Evolutionary conservation across 2,797 vertebrate species (phyloP).

Genomic region (Epinephelus awoara): DNA sequence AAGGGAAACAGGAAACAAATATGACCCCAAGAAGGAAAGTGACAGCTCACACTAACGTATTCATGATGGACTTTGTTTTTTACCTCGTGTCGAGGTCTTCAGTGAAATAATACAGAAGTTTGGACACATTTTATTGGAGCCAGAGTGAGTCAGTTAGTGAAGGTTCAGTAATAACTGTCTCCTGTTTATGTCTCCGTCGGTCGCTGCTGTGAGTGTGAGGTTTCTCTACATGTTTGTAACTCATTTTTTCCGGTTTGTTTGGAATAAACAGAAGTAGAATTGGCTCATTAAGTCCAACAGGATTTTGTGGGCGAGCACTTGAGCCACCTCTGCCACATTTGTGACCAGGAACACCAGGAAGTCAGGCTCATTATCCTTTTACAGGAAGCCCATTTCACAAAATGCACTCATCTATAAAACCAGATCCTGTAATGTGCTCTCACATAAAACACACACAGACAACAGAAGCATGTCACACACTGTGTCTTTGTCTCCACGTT

Average conservation of each 20-base stretch:
- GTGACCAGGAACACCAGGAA: slow-evolving; percentile 58
- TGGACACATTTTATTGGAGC: not conserved
- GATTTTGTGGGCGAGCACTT: slow-evolving; percentile 39
- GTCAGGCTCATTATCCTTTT: slow-evolving; percentile 41
- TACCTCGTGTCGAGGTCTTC: not conserved
- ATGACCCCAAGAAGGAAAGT: not conserved
- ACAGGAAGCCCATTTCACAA: slow-evolving; percentile 50
- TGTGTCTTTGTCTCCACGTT: not conserved
- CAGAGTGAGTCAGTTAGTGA: not conserved
- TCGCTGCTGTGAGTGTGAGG: not conserved
- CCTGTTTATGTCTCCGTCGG: not conserved
- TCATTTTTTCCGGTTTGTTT: slow-evolving; percentile 31
- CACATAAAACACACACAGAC: not conserved
- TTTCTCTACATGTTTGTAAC: not conserved
- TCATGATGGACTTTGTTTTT: not conserved
- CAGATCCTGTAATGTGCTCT: slow-evolving; percentile 4
- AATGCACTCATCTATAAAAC: slow-evolving; percentile 30
- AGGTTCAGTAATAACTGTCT: not conserved
- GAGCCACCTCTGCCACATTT: slow-evolving; percentile 27
- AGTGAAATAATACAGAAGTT: not conserved
- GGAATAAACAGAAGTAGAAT: slow-evolving; percentile 30
- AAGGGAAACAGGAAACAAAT: not conserved
- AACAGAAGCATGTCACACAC: slow-evolving; percentile 4
- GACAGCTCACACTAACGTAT: not conserved
- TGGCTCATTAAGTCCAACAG: slow-evolving; percentile 27